A percentile compares a stretch with the other conserved stretches of the same genome.
phyloP scores from a whole-genome alignment of 2,888 invertebrate species.

The Macaria notata region DNA sequence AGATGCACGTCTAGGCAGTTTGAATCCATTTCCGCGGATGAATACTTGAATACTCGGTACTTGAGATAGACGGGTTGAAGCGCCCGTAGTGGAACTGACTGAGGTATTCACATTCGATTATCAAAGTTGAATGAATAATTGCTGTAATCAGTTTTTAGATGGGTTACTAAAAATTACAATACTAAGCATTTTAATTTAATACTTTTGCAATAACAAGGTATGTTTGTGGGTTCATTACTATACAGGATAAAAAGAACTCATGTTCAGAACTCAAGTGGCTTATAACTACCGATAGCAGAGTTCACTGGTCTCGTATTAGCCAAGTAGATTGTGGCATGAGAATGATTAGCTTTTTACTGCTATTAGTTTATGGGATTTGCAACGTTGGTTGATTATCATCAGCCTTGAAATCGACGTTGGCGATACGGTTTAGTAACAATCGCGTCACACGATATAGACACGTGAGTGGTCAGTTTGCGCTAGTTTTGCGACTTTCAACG shows the following conservation, averaged over 20 bases:
- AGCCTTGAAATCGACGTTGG: conserved; percentile 40
- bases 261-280: no score
- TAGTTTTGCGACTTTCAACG: conserved; percentile 9
- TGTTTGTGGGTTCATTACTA: no score
- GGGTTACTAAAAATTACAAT: no score
- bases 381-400: conserved; percentile 41
- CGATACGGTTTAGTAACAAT: conserved; percentile 35
- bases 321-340: conserved; percentile 26
- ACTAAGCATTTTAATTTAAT: no score
- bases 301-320: neutral
- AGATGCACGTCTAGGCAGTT: conserved; percentile 19
- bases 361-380: conserved; percentile 35
- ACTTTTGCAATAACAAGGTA: no score
- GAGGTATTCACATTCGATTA: no score
- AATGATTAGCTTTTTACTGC: conserved; percentile 42
- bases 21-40: conserved; percentile 22
- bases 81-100: no score
- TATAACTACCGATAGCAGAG: no score
- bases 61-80: neutral
- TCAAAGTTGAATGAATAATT: no score
- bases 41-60: conserved; percentile 5
- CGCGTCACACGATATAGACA: conserved; percentile 50
- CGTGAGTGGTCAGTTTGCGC: conserved; percentile 35
- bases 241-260: no score
- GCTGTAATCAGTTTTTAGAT: no score